These are phyloP conservation scores for Tachyglossus aculeatus DNA, from an alignment of 2,797 vertebrate genomes.

Conservation along the genomic window DNA sequence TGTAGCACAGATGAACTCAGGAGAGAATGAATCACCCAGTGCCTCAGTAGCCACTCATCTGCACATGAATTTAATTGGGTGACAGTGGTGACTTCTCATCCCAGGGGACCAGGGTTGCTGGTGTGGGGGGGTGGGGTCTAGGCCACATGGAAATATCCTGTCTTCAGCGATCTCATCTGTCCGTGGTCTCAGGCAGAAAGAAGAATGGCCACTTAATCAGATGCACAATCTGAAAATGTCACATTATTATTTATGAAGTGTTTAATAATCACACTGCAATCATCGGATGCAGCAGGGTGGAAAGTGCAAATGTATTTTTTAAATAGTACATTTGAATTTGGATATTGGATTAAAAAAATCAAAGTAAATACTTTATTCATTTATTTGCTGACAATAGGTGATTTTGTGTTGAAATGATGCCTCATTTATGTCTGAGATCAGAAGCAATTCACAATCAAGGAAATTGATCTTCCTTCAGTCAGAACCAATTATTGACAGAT, in stretches of 20 bases:
- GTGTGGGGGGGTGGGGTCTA: neutral
- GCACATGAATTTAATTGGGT: constrained; percentile 52
- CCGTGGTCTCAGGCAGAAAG: constrained; percentile 39
- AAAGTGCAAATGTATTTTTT: constrained; percentile 55
- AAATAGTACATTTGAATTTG: constrained; percentile 40
- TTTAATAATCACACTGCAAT: constrained; percentile 62
- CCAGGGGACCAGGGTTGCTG: constrained; percentile 39
- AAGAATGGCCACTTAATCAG: constrained; percentile 61
- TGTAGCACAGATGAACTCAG: neutral
- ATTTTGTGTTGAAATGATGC: constrained; percentile 11
- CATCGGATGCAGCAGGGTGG: constrained; percentile 39
- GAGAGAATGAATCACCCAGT: neutral
- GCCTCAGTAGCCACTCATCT: constrained; percentile 30
- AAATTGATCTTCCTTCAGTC: neutral
- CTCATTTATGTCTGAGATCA: constrained; percentile 4
- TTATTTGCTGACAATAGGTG: constrained; percentile 2
- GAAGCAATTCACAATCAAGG: constrained; percentile 3
- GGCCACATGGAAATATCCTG: constrained; percentile 14
- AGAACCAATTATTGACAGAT: neutral
- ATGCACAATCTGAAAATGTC: constrained; percentile 60
- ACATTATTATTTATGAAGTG: constrained; percentile 71
- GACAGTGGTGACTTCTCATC: constrained; percentile 46
- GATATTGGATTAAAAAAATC: constrained; percentile 17
- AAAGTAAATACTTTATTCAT: constrained; percentile 30
- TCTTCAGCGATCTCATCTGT: constrained; percentile 60